phyloP scores from a whole-genome alignment of 2,888 invertebrate species.

The Platycheirus rosarum region DNA sequence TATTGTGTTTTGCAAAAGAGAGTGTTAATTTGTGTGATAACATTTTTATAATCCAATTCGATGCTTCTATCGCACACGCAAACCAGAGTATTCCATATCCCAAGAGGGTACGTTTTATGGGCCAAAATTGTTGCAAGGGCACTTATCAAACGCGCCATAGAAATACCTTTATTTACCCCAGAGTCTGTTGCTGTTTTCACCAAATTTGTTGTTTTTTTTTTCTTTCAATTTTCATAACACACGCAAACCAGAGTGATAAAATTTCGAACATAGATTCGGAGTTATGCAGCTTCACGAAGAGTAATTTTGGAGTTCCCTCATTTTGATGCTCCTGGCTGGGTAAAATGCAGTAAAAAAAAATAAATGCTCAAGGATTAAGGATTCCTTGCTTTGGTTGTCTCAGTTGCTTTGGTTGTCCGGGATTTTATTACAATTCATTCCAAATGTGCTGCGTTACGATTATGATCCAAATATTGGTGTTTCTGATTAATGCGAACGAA shows the following conservation, averaged over 20 bases:
- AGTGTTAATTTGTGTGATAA: constrained; percentile 74
- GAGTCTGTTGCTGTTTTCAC: constrained; percentile 51
- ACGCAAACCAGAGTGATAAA: constrained; percentile 38
- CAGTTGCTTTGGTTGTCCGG: background rate
- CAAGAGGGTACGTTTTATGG: constrained; percentile 65
- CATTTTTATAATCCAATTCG: constrained; percentile 70
- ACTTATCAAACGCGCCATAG: constrained; percentile 45
- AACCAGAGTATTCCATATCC: constrained; percentile 27
- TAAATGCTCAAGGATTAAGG: constrained; percentile 47
- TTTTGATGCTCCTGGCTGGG: background rate
- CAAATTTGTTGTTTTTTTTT: too few relatives aligned
- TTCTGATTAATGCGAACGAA: constrained; percentile 72
- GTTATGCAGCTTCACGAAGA: constrained; percentile 59
- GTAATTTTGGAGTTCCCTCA: constrained; percentile 22
- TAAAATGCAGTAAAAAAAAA: constrained; percentile 56
- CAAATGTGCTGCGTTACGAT: constrained; percentile 70
- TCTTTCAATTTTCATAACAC: constrained; percentile 1
- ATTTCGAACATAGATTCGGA: constrained; percentile 26
- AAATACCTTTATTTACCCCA: constrained; percentile 56
- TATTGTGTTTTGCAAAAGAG: constrained; percentile 64
- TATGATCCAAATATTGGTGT: constrained; percentile 74
- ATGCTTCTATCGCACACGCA: constrained; percentile 54
- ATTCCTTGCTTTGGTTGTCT: constrained; percentile 29
- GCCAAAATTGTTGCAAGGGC: constrained; percentile 58
- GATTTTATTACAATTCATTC: constrained; percentile 71